A percentile compares a stretch with the other conserved stretches of the same genome.
phyloP scores from a whole-genome alignment of 2,888 invertebrate genomes.

The Busseola fusca region DNA sequence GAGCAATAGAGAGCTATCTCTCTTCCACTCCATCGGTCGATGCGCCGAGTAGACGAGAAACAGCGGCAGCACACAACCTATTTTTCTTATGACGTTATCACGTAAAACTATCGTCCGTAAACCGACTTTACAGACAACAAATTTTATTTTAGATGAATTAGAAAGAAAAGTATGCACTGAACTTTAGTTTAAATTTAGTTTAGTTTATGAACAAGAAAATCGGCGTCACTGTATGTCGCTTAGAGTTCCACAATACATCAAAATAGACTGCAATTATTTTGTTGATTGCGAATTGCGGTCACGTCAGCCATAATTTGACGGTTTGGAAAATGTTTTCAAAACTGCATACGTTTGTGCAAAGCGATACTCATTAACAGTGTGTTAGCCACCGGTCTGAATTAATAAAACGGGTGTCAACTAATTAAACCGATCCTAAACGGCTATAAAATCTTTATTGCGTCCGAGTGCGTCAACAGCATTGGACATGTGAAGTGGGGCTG shows the following conservation, averaged over 20 bases:
- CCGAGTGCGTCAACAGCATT: conserved; percentile 32
- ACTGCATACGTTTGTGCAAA: conserved; percentile 13
- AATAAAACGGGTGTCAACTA: conserved; percentile 50
- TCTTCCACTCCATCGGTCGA: too few relatives aligned
- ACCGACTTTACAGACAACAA: too few relatives aligned
- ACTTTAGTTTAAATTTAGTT: too few relatives aligned
- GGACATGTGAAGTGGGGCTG: neutral
- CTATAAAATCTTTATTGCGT: conserved; percentile 52
- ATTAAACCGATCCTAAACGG: conserved; percentile 48
- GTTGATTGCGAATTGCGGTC: conserved; percentile 38
- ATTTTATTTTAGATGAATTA: too few relatives aligned
- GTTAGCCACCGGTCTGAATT: conserved; percentile 22
- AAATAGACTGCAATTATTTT: conserved; percentile 34
- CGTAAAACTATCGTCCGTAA: too few relatives aligned
- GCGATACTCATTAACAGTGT: conserved; percentile 31
- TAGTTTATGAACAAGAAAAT: too few relatives aligned
- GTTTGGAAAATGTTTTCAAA: conserved; percentile 33
- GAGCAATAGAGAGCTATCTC: too few relatives aligned
- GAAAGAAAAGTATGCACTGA: too few relatives aligned
- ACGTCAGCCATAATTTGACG: conserved; percentile 32
- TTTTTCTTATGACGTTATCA: too few relatives aligned
- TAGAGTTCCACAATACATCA: conserved; percentile 3
- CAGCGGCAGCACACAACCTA: too few relatives aligned
- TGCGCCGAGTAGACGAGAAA: too few relatives aligned
- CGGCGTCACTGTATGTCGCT: neutral